Evolutionary conservation across 1,140 invertebrate species (phyloP).

Genomic region (Drosophila sulfurigaster): DNA sequence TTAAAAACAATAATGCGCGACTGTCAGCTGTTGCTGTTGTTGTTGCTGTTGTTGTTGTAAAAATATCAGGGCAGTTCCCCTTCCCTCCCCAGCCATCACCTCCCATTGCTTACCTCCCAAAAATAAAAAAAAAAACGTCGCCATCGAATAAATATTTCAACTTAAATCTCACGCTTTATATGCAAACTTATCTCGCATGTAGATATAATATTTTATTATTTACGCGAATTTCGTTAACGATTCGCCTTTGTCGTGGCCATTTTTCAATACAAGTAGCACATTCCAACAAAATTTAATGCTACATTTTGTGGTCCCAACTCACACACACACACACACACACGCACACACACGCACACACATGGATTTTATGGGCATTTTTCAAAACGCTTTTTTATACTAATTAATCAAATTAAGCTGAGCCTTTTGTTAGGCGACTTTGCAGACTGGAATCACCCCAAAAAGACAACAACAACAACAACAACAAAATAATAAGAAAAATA

Average conservation of each 20-base stretch:
- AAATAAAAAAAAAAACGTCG: constrained; percentile 4
- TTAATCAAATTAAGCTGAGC: constrained; percentile 79
- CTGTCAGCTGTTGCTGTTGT: constrained; percentile 9
- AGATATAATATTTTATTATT: constrained; percentile 49
- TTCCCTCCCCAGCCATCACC: neutral
- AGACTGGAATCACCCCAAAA: constrained; percentile 32
- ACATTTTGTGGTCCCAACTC: constrained; percentile 28
- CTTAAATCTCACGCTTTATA: constrained; percentile 73
- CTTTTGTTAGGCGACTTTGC: constrained; percentile 60
- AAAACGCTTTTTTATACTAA: constrained; percentile 72
- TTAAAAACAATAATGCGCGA: constrained; percentile 50
- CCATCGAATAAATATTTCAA: constrained; percentile 73
- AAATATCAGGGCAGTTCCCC: constrained; percentile 54
- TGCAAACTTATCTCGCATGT: constrained; percentile 45
- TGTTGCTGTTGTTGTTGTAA: constrained; percentile 46
- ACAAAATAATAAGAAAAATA: constrained; percentile 9
- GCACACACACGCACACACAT: constrained; percentile 20
- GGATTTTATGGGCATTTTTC: constrained; percentile 55
- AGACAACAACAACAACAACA: no score
- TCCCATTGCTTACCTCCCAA: no score
- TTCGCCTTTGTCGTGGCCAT: constrained; percentile 63
- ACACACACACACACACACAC: constrained; percentile 30
- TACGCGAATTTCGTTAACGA: constrained; percentile 49
- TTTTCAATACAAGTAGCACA: constrained; percentile 81
- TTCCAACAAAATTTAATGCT: constrained; percentile 61